phyloP scores from a whole-genome alignment of 2,113 vertebrate genomes.

The Dasyornis broadbenti region DNA sequence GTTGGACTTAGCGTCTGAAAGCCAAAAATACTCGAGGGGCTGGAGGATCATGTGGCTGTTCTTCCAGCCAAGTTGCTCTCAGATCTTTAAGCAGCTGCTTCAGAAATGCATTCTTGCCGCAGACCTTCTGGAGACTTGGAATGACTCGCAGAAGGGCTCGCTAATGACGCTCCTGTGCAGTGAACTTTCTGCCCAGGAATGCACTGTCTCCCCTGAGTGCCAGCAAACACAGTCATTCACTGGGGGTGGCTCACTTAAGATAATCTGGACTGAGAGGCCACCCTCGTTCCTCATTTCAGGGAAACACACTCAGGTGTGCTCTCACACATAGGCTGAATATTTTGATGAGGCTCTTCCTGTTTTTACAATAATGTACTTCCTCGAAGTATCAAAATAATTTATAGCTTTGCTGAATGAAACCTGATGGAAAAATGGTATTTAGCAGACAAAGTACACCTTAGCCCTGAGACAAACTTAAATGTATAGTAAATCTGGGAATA shows the following conservation, averaged over 20 bases:
- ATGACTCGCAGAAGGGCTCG: not conserved
- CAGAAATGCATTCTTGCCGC: slow-evolving; percentile 30
- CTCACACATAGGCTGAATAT: not conserved
- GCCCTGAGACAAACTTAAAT: not conserved
- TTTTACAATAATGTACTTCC: not conserved
- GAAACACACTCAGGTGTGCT: not conserved
- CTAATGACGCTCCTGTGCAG: slow-evolving; percentile 24
- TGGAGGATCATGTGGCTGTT: slow-evolving; percentile 55
- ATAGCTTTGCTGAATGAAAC: not conserved
- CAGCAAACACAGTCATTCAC: not conserved
- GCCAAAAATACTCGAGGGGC: not conserved
- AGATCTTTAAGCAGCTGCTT: slow-evolving; percentile 52
- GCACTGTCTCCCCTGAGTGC: not conserved
- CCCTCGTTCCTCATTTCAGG: not conserved
- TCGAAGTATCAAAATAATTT: not conserved
- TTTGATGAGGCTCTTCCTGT: not conserved
- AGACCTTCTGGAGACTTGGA: slow-evolving; percentile 36
- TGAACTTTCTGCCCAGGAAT: slow-evolving; percentile 32
- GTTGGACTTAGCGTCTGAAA: not conserved
- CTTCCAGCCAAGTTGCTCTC: slow-evolving; percentile 49
- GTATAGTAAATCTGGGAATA: not conserved
- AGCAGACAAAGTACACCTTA: not conserved
- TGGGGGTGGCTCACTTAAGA: fast-evolving
- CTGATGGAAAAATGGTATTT: not conserved
- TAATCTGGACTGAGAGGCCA: not conserved